Evolutionary conservation across 2,113 vertebrate species (phyloP).

Genomic region (Rhea americana): DNA sequence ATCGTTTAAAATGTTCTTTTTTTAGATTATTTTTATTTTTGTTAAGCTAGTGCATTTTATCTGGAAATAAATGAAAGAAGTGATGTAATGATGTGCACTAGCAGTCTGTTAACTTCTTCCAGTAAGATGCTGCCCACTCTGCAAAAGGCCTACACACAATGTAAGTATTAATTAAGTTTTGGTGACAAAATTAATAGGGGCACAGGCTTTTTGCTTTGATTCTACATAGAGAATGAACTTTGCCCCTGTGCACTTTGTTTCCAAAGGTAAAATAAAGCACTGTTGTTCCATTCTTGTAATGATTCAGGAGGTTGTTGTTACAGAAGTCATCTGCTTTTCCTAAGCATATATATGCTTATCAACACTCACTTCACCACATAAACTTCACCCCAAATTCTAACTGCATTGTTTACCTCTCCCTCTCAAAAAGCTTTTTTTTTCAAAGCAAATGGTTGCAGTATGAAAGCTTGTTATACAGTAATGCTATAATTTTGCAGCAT

Average conservation of each 20-base stretch:
- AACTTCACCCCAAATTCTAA: not conserved
- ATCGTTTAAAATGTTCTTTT: not conserved
- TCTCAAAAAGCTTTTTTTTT: not conserved
- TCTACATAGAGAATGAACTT: not conserved
- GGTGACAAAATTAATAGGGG: not conserved
- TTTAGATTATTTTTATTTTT: not conserved
- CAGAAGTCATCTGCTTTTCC: not conserved
- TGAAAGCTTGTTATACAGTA: not conserved
- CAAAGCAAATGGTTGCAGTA: not conserved
- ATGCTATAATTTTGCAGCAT: not conserved
- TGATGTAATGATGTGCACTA: not conserved
- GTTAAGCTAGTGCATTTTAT: not conserved
- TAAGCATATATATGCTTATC: not conserved
- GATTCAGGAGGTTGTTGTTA: not conserved
- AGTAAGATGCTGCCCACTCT: not conserved
- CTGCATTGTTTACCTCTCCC: not conserved
- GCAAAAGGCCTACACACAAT: not conserved
- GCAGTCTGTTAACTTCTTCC: not conserved
- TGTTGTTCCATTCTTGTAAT: not conserved
- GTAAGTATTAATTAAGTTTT: not conserved
- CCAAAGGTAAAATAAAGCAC: not conserved
- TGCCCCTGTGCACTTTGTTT: not conserved
- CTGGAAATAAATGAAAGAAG: not conserved
- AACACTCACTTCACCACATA: not conserved
- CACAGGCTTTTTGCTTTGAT: too few species aligned